Percentiles rank a stretch among this genome's conserved stretches.
Conservation (phyloP, 2,797 vertebrate species). For the Microcaecilia unicolor region DNA sequence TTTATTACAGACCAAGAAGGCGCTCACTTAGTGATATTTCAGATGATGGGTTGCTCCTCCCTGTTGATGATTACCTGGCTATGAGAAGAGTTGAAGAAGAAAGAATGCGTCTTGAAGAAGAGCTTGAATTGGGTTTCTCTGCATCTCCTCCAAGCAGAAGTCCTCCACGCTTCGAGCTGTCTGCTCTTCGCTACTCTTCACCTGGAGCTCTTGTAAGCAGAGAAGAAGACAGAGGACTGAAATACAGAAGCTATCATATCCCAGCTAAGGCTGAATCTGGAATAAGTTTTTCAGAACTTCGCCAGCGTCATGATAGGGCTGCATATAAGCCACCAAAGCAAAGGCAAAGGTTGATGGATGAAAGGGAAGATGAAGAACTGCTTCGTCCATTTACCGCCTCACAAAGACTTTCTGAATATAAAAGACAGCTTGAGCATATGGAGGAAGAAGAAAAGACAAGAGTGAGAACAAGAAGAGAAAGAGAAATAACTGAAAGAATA, state of each 20-base stretch:
- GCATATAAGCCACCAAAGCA: conserved; percentile 72
- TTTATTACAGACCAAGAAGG: conserved; percentile 77
- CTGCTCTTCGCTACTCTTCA: conserved; percentile 75
- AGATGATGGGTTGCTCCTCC: conserved; percentile 88
- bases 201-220: conserved; percentile 52
- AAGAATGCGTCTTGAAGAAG: conserved; percentile 85
- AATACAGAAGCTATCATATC: conserved; percentile 81
- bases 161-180: conserved; percentile 86
- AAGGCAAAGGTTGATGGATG: conserved; percentile 78
- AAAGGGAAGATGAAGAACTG: conserved; percentile 85
- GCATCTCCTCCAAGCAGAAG: conserved; percentile 88
- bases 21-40: conserved; percentile 88
- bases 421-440: conserved; percentile 76
- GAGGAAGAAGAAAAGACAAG: conserved; percentile 81
- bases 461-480: conserved; percentile 63
- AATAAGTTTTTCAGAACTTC: conserved; percentile 79
- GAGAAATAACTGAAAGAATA: conserved; percentile 53
- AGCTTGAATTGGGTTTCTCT: conserved; percentile 86
- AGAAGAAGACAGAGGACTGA: conserved; percentile 63
- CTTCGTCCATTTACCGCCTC: conserved; percentile 72
- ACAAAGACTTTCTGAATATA: conserved; percentile 78
- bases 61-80: conserved; percentile 85
- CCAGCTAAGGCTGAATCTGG: conserved; percentile 82
- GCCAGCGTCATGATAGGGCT: conserved; percentile 78
- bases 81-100: conserved; percentile 95